Evolutionary conservation across 2,888 invertebrate species (phyloP).

Genomic region (Sesia apiformis): DNA sequence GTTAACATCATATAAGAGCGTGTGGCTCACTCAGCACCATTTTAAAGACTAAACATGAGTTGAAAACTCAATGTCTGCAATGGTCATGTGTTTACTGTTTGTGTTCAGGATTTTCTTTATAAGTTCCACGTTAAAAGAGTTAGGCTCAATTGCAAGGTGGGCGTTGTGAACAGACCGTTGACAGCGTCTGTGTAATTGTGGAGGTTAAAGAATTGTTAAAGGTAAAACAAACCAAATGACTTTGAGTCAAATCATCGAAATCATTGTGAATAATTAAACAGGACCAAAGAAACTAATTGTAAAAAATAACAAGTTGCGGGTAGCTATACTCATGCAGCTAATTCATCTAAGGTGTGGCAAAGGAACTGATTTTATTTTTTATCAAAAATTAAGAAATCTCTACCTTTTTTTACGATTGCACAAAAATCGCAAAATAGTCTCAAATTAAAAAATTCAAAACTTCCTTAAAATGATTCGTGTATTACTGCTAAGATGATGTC

Average conservation of each 20-base stretch:
- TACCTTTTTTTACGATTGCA: slow-evolving; percentile 51
- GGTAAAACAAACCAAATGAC: slow-evolving; percentile 32
- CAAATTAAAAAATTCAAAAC: slow-evolving; percentile 44
- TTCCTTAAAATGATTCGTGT: slow-evolving; percentile 63
- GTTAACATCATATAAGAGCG: background rate
- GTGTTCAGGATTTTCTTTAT: slow-evolving; percentile 25
- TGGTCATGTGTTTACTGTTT: background rate
- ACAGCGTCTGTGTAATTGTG: slow-evolving; percentile 50
- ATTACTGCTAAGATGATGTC: slow-evolving; percentile 62
- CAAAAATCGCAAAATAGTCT: slow-evolving; percentile 52
- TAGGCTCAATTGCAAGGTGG: slow-evolving; percentile 29
- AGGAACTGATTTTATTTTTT: slow-evolving; percentile 67
- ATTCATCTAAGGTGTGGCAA: slow-evolving; percentile 74
- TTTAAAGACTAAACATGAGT: background rate
- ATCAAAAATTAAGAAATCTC: slow-evolving; percentile 41
- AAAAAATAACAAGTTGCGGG: slow-evolving; percentile 40
- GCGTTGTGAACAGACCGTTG: slow-evolving; percentile 38
- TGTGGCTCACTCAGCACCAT: background rate
- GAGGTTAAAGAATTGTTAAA: slow-evolving; percentile 38
- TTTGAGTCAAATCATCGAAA: slow-evolving; percentile 35
- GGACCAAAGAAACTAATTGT: slow-evolving; percentile 27
- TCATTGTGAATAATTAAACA: slow-evolving; percentile 30
- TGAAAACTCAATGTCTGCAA: background rate
- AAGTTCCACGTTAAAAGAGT: slow-evolving; percentile 46
- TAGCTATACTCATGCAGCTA: slow-evolving; percentile 59